Evolutionary conservation across 2,797 vertebrate species (phyloP).

Genomic region (Cephalopachus bancanus): DNA sequence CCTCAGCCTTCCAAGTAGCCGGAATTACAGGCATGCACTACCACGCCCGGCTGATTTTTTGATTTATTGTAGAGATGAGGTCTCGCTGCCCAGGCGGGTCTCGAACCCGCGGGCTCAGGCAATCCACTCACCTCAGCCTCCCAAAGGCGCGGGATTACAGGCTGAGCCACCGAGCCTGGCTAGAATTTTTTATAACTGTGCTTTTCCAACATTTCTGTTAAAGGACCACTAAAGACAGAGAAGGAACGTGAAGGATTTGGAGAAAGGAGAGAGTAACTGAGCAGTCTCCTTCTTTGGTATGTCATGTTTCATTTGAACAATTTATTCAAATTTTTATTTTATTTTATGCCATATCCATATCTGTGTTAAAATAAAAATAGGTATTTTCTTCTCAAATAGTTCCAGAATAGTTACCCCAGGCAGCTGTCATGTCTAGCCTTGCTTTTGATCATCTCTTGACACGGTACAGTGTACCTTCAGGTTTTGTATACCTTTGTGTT

Average conservation of each 20-base stretch:
- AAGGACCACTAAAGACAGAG: background rate
- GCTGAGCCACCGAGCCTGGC: too few relatives aligned
- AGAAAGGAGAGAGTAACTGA: background rate
- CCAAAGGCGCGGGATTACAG: too few relatives aligned
- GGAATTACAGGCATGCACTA: too few relatives aligned
- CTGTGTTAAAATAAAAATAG: conserved; percentile 11
- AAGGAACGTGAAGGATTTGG: background rate
- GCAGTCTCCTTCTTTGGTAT: background rate
- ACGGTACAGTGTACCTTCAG: background rate
- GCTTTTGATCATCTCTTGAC: background rate
- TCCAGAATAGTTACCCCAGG: background rate
- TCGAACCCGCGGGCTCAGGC: too few relatives aligned
- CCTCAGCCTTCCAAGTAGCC: too few relatives aligned
- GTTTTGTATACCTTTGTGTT: background rate
- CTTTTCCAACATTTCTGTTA: background rate
- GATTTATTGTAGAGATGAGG: too few relatives aligned
- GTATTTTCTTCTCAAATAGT: background rate
- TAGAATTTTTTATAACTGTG: background rate
- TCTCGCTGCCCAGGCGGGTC: too few relatives aligned
- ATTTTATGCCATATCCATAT: background rate
- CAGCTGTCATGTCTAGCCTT: background rate
- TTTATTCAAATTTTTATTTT: background rate
- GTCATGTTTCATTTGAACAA: conserved; percentile 4
- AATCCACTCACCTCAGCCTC: too few relatives aligned
- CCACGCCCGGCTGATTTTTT: too few relatives aligned